These are phyloP conservation scores for Sitophilus oryzae DNA, from an alignment of 1,140 invertebrate species.

Conservation along the genomic window DNA sequence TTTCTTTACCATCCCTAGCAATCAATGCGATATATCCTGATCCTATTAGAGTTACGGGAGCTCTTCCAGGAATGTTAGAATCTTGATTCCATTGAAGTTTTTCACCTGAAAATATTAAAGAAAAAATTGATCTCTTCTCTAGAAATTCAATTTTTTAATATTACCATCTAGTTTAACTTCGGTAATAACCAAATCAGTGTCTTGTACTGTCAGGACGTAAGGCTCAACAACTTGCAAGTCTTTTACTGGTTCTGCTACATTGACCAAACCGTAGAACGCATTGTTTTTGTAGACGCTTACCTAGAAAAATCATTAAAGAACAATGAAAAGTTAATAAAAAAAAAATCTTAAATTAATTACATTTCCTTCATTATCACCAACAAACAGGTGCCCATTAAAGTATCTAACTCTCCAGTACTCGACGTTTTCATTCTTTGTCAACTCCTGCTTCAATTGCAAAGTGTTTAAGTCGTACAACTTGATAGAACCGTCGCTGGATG, in stretches of 20 bases:
- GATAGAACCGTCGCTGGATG: constrained; percentile 47
- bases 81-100: constrained; percentile 36
- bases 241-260: constrained; percentile 45
- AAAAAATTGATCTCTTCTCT: not conserved
- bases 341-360: constrained; percentile 39
- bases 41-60: constrained; percentile 38
- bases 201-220: constrained; percentile 44
- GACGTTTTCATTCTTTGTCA: constrained; percentile 31
- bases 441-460: constrained; percentile 33
- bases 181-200: constrained; percentile 44
- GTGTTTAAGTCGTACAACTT: constrained; percentile 44
- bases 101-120: constrained; percentile 37
- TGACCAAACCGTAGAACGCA: constrained; percentile 31
- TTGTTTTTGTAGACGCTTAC: constrained; percentile 42
- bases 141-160: not conserved
- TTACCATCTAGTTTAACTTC: constrained; percentile 43
- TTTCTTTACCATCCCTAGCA: constrained; percentile 39
- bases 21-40: constrained; percentile 39
- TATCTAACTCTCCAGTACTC: constrained; percentile 43
- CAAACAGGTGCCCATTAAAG: constrained; percentile 40
- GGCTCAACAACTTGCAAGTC: constrained; percentile 42
- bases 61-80: constrained; percentile 39
- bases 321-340: not conserved
- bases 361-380: constrained; percentile 46
- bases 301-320: constrained; percentile 31